phyloP scores from a whole-genome alignment of 1,140 invertebrate species.

The Pogonomyrmex californicus region DNA sequence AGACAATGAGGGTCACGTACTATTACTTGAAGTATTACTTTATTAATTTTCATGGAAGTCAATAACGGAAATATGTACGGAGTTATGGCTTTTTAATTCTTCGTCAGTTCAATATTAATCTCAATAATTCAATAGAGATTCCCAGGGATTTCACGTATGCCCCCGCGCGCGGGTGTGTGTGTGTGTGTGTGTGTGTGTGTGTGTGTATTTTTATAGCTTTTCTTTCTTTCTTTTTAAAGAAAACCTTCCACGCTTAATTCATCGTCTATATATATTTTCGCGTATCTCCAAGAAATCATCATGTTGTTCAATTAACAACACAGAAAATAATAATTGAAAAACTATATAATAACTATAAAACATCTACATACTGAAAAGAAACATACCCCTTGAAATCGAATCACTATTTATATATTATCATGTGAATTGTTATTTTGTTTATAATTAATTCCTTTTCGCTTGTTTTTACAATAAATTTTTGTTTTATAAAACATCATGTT shows the following conservation, averaged over 20 bases:
- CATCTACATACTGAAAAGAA: neutral
- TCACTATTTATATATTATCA: neutral
- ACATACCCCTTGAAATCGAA: neutral
- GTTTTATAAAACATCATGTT: neutral
- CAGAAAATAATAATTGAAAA: neutral
- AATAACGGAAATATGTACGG: constrained; percentile 11
- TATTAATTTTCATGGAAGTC: constrained; percentile 60
- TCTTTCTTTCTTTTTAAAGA: neutral
- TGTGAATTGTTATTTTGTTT: neutral
- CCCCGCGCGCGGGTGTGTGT: too few species aligned
- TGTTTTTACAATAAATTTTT: neutral
- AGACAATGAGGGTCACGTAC: constrained; percentile 53
- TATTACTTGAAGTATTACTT: constrained; percentile 54
- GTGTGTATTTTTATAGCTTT: neutral
- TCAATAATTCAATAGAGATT: constrained; percentile 35
- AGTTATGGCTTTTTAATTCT: neutral
- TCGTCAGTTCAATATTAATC: neutral
- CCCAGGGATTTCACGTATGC: neutral
- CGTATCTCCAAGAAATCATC: neutral
- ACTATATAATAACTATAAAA: neutral
- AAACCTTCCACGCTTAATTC: neutral
- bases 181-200: neutral
- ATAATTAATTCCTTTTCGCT: neutral
- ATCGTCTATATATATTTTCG: neutral
- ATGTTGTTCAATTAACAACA: neutral